Evolutionary conservation across 1,140 invertebrate species (phyloP).

Genomic region (Protaetia brevitarsis): DNA sequence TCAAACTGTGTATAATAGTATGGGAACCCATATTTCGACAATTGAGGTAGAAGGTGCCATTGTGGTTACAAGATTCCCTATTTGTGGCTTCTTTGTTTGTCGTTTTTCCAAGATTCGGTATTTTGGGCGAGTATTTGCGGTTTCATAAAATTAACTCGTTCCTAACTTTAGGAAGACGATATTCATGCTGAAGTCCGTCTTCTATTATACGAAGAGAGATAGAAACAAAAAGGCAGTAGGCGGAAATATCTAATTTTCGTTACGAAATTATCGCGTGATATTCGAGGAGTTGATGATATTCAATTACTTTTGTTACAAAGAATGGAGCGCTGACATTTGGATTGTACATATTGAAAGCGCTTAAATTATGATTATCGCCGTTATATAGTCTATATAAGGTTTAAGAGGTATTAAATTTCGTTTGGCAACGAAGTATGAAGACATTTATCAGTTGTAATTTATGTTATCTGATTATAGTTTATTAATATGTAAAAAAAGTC

Average conservation of each 20-base stretch:
- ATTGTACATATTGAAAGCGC: not conserved
- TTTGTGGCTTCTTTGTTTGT: slow-evolving; percentile 9
- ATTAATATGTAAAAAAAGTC: too few species aligned
- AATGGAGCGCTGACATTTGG: not conserved
- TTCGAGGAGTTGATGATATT: not conserved
- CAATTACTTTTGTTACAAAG: not conserved
- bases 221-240: not conserved
- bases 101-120: slow-evolving; percentile 3
- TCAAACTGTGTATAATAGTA: too few species aligned
- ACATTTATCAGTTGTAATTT: too few species aligned
- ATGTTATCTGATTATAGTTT: too few species aligned
- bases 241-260: not conserved
- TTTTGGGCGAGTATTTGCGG: not conserved
- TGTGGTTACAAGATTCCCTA: slow-evolving; percentile 1
- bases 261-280: not conserved
- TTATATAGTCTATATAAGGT: too few species aligned
- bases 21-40: not conserved
- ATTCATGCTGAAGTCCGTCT: not conserved
- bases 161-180: not conserved
- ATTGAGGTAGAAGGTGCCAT: not conserved
- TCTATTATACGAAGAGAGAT: not conserved
- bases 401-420: too few species aligned
- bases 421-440: too few species aligned
- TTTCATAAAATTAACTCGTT: not conserved
- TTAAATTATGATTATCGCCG: too few species aligned